Base-by-base conservation (phyloP, 2,113 vertebrate genomes). In the Bolborhynchus lineola region DNA sequence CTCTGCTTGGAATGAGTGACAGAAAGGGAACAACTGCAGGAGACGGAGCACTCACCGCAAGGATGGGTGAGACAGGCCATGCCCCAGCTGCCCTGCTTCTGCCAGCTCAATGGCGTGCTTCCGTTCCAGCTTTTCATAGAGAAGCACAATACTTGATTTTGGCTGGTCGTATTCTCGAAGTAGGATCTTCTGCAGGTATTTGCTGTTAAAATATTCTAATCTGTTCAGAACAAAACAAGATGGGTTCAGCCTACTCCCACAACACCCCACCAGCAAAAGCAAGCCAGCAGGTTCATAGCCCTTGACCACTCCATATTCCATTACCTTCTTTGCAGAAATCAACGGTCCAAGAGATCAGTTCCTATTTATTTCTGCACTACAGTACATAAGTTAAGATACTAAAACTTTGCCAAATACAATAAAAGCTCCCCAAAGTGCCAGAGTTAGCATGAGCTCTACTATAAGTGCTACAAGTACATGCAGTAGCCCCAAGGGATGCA, bases 61-160 rank as follows among this genome's bases (percentile, higher is more conserved):
- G 84, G 95, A 86, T 2, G 85, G 82, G 49, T 80, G 95, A 16
- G 97, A 59, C 0, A 93, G 87, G 5, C 82, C 35, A 1, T 92
- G 88, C 5, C 91, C 83, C 87, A 98, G 92, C 88, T 98, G 94
- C 74, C 97, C 93, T 11, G 97, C 83, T 93, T 98, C 92, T 37
- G 97, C 98, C 96, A 98, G 85, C 77, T 98, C 97, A 0, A 98
- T 97, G 87, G 97, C 97, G 0, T 98, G 98, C 49, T 98, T 98
- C 64, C 98, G 96, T 96, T 99, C 98, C 95, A 99, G 97, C 92
- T 99, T 98, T 93, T 99, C 98, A 7, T 99, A 98, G 53, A 99
- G 97, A 19, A 98, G 97, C 72, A 99, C 98, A 9, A 99, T 98
- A 86, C 98, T 98, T 37, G 98, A 99, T 62, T 97, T 98, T 24